These are phyloP conservation scores for Sebastes iracundus DNA, from an alignment of 2,797 vertebrate genomes.

Conservation along the genomic window DNA sequence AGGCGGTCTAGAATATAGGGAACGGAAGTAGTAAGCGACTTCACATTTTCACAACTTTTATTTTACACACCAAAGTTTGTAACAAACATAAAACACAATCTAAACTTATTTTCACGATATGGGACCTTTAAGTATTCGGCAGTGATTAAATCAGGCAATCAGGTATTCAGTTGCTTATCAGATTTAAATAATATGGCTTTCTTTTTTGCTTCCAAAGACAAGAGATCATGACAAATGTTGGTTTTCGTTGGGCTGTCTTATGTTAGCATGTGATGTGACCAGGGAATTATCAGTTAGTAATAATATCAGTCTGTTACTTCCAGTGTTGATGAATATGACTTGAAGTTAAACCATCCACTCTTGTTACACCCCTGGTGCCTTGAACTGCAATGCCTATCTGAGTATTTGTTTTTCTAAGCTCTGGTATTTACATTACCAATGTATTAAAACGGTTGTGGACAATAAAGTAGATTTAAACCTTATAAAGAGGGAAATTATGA, in stretches of 20 bases:
- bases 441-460: background rate
- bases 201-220: background rate
- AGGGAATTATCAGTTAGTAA: background rate
- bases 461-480: conserved; percentile 4
- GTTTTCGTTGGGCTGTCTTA: background rate
- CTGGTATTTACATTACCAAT: background rate
- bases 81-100: no score
- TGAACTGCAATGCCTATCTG: conserved; percentile 41
- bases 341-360: conserved; percentile 19
- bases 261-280: background rate
- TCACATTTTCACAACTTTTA: no score
- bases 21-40: no score
- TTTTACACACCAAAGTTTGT: no score
- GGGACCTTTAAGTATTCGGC: background rate
- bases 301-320: background rate
- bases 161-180: background rate
- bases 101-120: no score
- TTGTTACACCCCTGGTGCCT: conserved; percentile 60
- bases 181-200: background rate
- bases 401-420: conserved; percentile 21
- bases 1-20: no score
- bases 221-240: background rate
- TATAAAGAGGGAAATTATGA: background rate
- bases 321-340: background rate
- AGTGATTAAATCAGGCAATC: background rate